Evolutionary conservation across 2,888 invertebrate species (phyloP), one percentile per base, ranked within the genome.

Genomic region (Callyntrura guangdongensis): DNA sequence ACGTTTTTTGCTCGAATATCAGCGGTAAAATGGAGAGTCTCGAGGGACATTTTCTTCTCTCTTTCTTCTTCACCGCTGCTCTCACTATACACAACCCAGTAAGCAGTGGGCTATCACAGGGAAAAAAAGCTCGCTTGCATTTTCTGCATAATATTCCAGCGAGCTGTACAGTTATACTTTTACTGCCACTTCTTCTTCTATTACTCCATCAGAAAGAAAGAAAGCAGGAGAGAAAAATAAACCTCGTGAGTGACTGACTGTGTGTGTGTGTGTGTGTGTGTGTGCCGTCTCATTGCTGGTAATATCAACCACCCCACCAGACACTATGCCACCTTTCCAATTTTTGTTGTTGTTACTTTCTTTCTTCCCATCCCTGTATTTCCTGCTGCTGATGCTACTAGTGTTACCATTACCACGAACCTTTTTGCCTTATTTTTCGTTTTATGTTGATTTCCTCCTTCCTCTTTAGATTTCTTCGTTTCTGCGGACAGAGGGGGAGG

Each of bases 11-110:
- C 45, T 47, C 53, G 56, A 79, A 56, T 53, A 14, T 36, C 22
- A 25, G 49, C n/a, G 17, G 77, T 82, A 82, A 82, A 82, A 82
- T 82, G 14, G 82, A 36, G 45, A 59, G 61, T 82, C 82, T 61
- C 82, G 17, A 61, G 82, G 82, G 82, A 61, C 82, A 61, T 56
- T 56, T 79, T 56, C 47, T 27, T 79, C 56, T 79, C n/a, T 36
- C 36, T 36, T 25, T 14, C 27, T 53, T 9, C 56, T 56, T 79
- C 77, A 27, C 17, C 6, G 3, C 69, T n/a, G 9, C 77, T 36
- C 8, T n/a, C 45, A n/a, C n/a, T n/a, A n/a, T n/a, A n/a, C n/a
- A n/a, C n/a, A n/a, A n/a, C n/a, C n/a, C n/a, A n/a, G n/a, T n/a
- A n/a, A n/a, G n/a, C n/a, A n/a, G n/a, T n/a, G n/a, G n/a, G n/a